phyloP scores from a whole-genome alignment of 2,888 invertebrate genomes.

The Pseudococcus jackbeardsleyi region DNA sequence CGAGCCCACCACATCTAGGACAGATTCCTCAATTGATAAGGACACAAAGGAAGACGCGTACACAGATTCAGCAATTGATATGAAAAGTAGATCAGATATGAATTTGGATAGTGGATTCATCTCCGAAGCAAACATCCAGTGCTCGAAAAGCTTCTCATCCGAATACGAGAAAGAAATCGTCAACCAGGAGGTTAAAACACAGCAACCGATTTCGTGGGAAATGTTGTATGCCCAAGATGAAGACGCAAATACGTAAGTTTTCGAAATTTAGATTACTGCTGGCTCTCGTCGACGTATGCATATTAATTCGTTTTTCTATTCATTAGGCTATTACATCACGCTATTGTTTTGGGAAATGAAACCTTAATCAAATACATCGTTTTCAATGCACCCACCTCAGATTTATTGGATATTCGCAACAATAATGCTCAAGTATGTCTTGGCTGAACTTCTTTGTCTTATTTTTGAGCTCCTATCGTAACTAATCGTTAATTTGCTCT shows the following conservation, averaged over 20 bases:
- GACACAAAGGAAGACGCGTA: neutral
- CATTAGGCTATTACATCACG: conserved; percentile 84
- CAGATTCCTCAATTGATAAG: neutral
- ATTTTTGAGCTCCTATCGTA: neutral
- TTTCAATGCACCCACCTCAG: conserved; percentile 82
- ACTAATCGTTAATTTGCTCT: neutral
- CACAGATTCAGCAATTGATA: neutral
- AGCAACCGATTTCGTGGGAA: conserved; percentile 72
- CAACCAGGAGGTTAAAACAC: conserved; percentile 40
- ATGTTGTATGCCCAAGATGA: conserved; percentile 83
- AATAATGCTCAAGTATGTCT: conserved; percentile 76
- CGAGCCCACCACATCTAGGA: neutral
- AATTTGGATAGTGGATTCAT: conserved; percentile 51
- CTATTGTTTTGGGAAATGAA: conserved; percentile 82
- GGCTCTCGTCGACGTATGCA: neutral
- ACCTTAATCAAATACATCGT: conserved; percentile 83
- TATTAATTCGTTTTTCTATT: conserved; percentile 6
- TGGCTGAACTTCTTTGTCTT: neutral
- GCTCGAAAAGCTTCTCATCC: neutral
- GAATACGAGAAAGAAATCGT: neutral
- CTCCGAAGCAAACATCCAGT: neutral
- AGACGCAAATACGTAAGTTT: conserved; percentile 90
- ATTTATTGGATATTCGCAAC: conserved; percentile 84
- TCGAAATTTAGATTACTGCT: conserved; percentile 16
- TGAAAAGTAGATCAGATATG: conserved; percentile 4